Evolutionary conservation across 2,797 vertebrate species (phyloP).

Genomic region (Chaetophractus vellerosus): DNA sequence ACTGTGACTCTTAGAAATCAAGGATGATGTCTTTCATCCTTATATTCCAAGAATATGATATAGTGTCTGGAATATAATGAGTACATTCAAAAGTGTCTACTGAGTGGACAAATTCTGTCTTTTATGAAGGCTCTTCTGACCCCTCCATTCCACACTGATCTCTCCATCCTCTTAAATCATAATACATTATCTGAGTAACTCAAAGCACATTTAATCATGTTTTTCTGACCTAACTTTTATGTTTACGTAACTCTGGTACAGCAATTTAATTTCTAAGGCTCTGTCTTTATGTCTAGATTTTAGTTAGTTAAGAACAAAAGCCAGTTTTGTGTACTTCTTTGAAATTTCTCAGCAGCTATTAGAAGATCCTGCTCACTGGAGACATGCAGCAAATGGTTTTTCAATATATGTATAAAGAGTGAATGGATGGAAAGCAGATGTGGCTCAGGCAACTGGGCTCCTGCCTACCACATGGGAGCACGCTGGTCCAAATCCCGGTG

Average conservation of each 20-base stretch:
- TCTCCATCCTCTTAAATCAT: neutral
- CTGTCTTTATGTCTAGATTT: conserved; percentile 57
- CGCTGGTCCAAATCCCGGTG: too few relatives aligned
- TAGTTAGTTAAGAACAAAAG: conserved; percentile 50
- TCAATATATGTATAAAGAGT: neutral
- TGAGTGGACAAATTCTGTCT: neutral
- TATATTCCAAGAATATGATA: neutral
- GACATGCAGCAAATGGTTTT: neutral
- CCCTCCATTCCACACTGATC: neutral
- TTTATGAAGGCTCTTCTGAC: conserved; percentile 1
- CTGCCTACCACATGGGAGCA: too few relatives aligned
- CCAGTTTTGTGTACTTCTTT: neutral
- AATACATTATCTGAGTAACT: conserved; percentile 28
- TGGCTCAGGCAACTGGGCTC: too few relatives aligned
- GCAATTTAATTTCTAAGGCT: conserved; percentile 56
- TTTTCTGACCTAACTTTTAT: neutral
- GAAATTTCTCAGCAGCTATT: conserved; percentile 8
- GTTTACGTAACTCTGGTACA: neutral
- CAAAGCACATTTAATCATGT: neutral
- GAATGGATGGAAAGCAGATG: neutral
- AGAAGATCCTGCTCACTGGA: neutral
- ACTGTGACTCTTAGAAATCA: neutral
- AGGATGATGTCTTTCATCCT: neutral
- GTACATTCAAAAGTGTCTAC: neutral
- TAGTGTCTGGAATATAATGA: neutral